Conservation (phyloP, 2,888 invertebrate species). For the Parascotia fuliginaria region DNA sequence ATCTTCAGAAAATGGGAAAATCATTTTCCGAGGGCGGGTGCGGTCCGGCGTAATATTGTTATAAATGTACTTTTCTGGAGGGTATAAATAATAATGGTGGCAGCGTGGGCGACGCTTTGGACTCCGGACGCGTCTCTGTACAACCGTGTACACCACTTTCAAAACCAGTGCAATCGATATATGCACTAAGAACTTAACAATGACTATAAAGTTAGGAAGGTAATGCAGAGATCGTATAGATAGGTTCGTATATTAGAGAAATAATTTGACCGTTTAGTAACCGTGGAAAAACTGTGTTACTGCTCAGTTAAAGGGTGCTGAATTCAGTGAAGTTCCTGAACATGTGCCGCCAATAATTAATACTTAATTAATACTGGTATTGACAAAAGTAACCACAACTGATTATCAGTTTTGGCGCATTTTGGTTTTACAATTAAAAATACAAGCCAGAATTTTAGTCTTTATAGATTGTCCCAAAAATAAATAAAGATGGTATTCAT, state of each 20-base stretch:
- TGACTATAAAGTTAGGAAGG: no score
- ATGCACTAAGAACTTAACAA: neutral
- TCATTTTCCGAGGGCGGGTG: slow-evolving; percentile 84
- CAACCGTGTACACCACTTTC: slow-evolving; percentile 48
- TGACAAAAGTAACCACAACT: no score
- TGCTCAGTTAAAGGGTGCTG: no score
- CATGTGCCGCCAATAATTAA: no score
- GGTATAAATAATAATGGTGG: slow-evolving; percentile 84
- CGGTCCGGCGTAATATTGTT: slow-evolving; percentile 85
- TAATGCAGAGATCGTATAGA: no score
- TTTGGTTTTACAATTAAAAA: no score
- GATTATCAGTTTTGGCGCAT: no score
- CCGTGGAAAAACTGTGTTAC: no score
- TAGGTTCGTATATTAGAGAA: no score
- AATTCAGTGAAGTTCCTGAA: no score
- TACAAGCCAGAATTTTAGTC: neutral
- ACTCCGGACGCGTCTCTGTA: slow-evolving; percentile 36
- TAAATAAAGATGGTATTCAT: neutral
- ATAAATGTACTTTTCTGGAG: slow-evolving; percentile 83
- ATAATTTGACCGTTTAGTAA: no score
- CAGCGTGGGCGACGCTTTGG: slow-evolving; percentile 49
- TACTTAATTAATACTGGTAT: no score
- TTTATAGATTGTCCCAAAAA: neutral
- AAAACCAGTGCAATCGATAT: slow-evolving; percentile 7
- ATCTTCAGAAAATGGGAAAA: slow-evolving; percentile 85